These are phyloP conservation scores for Listronotus bonariensis DNA, from an alignment of 1,140 invertebrate species.

Conservation along the genomic window DNA sequence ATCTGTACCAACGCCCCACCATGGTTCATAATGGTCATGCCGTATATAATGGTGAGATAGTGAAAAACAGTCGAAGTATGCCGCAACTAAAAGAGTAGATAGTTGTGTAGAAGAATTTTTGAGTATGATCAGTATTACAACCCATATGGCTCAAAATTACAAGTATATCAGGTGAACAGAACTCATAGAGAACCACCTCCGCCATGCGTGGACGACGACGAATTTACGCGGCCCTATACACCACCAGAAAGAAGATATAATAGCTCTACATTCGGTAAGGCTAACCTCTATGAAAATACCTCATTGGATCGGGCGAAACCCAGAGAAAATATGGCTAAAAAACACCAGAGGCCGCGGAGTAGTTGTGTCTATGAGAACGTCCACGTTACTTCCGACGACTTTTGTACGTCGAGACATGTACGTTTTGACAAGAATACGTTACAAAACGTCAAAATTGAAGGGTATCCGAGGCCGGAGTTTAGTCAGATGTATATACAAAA, in stretches of 20 bases:
- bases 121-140: conserved; percentile 26
- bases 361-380: conserved; percentile 53
- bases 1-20: conserved; percentile 29
- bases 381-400: conserved; percentile 45
- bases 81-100: conserved; percentile 43
- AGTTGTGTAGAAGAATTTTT: conserved; percentile 7
- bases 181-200: conserved; percentile 6
- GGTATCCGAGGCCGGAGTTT: conserved; percentile 52
- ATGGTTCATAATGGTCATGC: conserved; percentile 9
- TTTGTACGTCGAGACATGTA: conserved; percentile 36
- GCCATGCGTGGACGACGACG: neutral
- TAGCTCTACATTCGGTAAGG: conserved; percentile 44
- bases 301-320: conserved; percentile 11
- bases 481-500: conserved; percentile 53
- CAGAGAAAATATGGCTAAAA: conserved; percentile 12
- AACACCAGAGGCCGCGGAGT: conserved; percentile 40
- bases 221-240: conserved; percentile 45
- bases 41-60: conserved; percentile 7
- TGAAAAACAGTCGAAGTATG: conserved; percentile 48
- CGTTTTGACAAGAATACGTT: conserved; percentile 31
- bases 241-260: conserved; percentile 53
- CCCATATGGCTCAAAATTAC: conserved; percentile 10
- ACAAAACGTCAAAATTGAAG: conserved; percentile 48
- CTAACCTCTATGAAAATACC: neutral
- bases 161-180: conserved; percentile 12